phyloP scores from a whole-genome alignment of 2,888 invertebrate species.

The Iselma pallidipennis region DNA sequence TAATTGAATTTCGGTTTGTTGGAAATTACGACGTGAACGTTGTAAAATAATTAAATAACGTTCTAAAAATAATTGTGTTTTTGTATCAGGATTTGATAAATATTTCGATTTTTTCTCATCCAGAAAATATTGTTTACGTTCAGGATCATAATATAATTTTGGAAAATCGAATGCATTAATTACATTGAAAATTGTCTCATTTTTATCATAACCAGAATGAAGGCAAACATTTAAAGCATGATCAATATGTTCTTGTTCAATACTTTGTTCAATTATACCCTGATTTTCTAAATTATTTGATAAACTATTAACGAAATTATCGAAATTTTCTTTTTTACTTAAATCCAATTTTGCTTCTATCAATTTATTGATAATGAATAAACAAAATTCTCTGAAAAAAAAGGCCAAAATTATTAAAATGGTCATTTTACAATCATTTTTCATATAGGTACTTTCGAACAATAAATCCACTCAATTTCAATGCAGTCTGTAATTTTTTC shows the following conservation, averaged over 20 bases:
- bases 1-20: slow-evolving; percentile 46
- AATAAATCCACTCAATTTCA: slow-evolving; percentile 76
- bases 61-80: slow-evolving; percentile 69
- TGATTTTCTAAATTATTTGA: slow-evolving; percentile 79
- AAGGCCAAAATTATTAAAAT: slow-evolving; percentile 13
- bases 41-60: slow-evolving; percentile 71
- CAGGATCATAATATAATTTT: slow-evolving; percentile 72
- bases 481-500: slow-evolving; percentile 66
- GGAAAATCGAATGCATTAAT: slow-evolving; percentile 85
- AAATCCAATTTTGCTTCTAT: slow-evolving; percentile 52
- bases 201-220: slow-evolving; percentile 65
- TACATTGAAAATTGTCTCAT: slow-evolving; percentile 75
- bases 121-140: slow-evolving; percentile 76
- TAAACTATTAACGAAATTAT: slow-evolving; percentile 74
- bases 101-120: slow-evolving; percentile 53
- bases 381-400: slow-evolving; percentile 69
- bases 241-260: slow-evolving; percentile 74
- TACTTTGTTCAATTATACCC: slow-evolving; percentile 70
- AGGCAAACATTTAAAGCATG: slow-evolving; percentile 66
- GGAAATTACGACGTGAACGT: slow-evolving; percentile 63
- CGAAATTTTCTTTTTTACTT: slow-evolving; percentile 63
- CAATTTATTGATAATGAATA: slow-evolving; percentile 73
- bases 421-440: slow-evolving; percentile 8
- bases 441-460: slow-evolving; percentile 61
- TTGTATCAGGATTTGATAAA: slow-evolving; percentile 68